Conservation (phyloP, 2,797 vertebrate species). For the Glossophaga mutica region DNA sequence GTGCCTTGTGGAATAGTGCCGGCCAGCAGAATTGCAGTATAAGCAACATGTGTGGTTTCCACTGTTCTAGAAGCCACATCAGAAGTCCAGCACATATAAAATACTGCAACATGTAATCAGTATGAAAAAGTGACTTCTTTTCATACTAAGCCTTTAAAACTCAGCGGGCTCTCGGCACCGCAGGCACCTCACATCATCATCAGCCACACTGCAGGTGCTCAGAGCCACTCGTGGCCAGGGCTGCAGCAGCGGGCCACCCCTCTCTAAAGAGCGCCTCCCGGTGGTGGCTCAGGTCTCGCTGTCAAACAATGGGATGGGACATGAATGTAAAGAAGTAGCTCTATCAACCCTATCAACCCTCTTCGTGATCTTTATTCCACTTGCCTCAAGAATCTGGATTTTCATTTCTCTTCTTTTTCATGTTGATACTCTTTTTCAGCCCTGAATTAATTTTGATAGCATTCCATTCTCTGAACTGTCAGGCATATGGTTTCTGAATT, state of each 20-base stretch:
- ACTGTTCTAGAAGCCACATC: not conserved
- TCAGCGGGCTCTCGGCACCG: not conserved
- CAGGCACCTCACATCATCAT: not conserved
- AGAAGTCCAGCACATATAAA: not conserved
- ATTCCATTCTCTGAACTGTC: not conserved
- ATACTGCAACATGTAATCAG: not conserved
- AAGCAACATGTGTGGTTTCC: not conserved
- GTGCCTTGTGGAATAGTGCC: not conserved
- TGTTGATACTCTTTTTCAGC: not conserved
- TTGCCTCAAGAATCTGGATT: not conserved
- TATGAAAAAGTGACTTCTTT: not conserved
- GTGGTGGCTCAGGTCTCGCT: not conserved
- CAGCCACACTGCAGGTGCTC: not conserved
- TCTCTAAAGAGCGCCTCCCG: not conserved
- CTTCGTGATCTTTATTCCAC: not conserved
- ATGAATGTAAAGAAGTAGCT: not conserved
- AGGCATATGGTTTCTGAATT: slow-evolving; percentile 20
- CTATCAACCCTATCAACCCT: not conserved
- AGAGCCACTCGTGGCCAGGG: not conserved
- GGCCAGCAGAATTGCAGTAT: not conserved
- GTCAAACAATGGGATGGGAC: not conserved
- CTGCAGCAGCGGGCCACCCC: not conserved
- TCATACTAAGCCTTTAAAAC: not conserved
- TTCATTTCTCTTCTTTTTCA: not conserved
- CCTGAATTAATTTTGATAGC: not conserved